Evolutionary conservation across 2,797 vertebrate species (phyloP).

Genomic region (Garrulus glandarius): DNA sequence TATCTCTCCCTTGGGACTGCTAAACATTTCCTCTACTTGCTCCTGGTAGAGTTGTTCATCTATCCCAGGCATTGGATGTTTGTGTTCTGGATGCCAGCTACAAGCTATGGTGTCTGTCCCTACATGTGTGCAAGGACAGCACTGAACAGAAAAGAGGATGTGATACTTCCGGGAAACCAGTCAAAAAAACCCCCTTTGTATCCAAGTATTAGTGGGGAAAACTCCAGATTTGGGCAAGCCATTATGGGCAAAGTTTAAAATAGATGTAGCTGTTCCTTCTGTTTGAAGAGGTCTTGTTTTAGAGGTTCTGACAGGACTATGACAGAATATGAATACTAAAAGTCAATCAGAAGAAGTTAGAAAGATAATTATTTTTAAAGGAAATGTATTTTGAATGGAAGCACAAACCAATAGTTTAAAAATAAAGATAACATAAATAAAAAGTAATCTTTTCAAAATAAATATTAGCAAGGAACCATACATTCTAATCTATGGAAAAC

Average conservation of each 20-base stretch:
- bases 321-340: not conserved
- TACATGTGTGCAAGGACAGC: not conserved
- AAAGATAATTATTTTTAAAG: not conserved
- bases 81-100: not conserved
- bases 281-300: not conserved
- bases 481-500: not conserved
- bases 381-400: not conserved
- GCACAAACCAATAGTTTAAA: not conserved
- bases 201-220: not conserved
- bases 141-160: not conserved
- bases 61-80: not conserved
- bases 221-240: not conserved
- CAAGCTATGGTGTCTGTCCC: not conserved
- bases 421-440: not conserved
- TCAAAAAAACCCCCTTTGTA: rapidly evolving
- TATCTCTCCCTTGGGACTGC: not conserved
- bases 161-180: not conserved
- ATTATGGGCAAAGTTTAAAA: not conserved
- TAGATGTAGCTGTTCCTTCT: not conserved
- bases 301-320: not conserved
- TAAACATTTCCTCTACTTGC: not conserved
- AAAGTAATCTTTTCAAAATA: not conserved
- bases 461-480: not conserved
- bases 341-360: not conserved
- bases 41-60: not conserved